Evolutionary conservation across 64 coral and sea anemone genomes (phyloP).

Genomic region (Exaiptasia diaphana): DNA sequence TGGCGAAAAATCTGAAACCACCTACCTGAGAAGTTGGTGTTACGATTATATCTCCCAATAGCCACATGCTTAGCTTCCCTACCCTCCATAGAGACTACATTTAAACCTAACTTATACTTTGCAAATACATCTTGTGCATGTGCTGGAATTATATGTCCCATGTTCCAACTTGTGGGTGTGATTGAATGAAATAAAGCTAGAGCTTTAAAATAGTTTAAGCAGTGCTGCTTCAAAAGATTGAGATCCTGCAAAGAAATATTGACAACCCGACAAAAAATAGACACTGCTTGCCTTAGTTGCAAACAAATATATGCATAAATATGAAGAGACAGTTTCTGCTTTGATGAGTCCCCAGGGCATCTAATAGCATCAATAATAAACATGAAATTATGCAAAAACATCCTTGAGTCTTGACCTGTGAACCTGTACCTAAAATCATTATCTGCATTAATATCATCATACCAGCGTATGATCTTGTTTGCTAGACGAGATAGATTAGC

Average conservation of each 20-base stretch:
- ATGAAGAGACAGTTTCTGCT: conserved; percentile 31
- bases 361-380: conserved; percentile 42
- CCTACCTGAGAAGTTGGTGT: conserved; percentile 54
- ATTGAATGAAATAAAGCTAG: conserved; percentile 52
- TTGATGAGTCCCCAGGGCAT: conserved; percentile 2
- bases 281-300: conserved; percentile 55
- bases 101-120: conserved; percentile 64
- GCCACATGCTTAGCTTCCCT: conserved; percentile 66
- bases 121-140: conserved; percentile 67
- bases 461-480: conserved; percentile 72
- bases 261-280: conserved; percentile 69
- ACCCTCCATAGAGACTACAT: conserved; percentile 83
- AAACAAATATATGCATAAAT: conserved; percentile 62
- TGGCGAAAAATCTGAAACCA: conserved; percentile 81
- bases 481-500: conserved; percentile 20
- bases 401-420: conserved; percentile 71
- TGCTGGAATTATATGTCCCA: conserved; percentile 59
- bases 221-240: conserved; percentile 41
- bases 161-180: conserved; percentile 67
- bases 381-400: conserved; percentile 80
- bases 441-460: conserved; percentile 40
- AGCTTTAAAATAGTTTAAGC: conserved; percentile 59
- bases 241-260: conserved; percentile 55
- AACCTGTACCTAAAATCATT: conserved; percentile 63
- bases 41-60: conserved; percentile 59